Evolutionary conservation across 2,113 vertebrate species (phyloP).

Genomic region (Ceratotherium simum): DNA sequence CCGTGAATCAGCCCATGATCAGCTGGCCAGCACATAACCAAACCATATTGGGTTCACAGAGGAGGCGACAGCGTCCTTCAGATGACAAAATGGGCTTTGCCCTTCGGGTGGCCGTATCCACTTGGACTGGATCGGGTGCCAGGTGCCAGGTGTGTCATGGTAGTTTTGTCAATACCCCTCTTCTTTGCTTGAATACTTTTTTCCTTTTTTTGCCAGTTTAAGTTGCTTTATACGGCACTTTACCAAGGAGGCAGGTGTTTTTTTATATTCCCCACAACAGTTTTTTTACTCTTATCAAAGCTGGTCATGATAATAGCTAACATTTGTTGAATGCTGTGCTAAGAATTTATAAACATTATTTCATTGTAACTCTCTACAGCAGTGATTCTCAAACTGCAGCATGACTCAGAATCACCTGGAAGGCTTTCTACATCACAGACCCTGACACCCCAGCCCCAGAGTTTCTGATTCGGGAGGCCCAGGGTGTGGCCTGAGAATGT

Average conservation of each 20-base stretch:
- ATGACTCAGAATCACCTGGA: neutral
- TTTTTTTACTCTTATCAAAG: slow-evolving; percentile 45
- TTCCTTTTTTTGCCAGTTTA: neutral
- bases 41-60: fast-evolving
- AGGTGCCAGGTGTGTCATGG: neutral
- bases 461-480: neutral
- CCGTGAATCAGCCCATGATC: neutral
- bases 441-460: neutral
- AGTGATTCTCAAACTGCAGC: neutral
- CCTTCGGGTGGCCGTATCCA: neutral
- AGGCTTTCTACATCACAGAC: neutral
- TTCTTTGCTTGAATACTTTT: neutral
- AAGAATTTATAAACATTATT: slow-evolving; percentile 42
- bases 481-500: neutral
- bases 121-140: neutral
- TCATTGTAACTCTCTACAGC: neutral
- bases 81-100: neutral
- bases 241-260: slow-evolving; percentile 26
- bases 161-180: neutral
- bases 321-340: slow-evolving; percentile 20
- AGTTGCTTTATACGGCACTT: slow-evolving; percentile 17
- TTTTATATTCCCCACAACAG: slow-evolving; percentile 29
- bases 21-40: neutral
- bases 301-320: slow-evolving; percentile 31
- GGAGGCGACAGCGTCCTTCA: neutral